These are phyloP conservation scores for Chaunax sp. DNA, from an alignment of 2,797 vertebrate species.

Conservation along the genomic window DNA sequence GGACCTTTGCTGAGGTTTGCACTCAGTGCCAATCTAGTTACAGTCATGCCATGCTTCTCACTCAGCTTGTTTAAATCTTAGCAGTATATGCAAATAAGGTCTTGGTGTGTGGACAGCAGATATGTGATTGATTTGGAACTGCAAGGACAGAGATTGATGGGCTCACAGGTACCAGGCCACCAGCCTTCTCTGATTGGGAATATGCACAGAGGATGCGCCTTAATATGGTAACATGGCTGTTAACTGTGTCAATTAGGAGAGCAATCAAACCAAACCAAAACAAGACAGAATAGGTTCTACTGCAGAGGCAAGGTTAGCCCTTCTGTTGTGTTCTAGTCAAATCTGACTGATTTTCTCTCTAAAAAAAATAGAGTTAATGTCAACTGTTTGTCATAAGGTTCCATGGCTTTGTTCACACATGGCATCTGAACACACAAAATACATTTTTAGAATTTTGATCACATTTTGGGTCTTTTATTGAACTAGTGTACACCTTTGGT, in stretches of 20 bases:
- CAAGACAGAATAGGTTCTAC: slow-evolving; percentile 14
- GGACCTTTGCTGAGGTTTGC: no score
- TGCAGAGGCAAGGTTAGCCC: no score
- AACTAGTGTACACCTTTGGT: no score
- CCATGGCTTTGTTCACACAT: no score
- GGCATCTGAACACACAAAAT: no score
- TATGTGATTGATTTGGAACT: slow-evolving; percentile 58
- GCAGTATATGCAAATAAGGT: not conserved
- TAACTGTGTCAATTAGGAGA: slow-evolving; percentile 46
- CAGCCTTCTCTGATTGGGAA: slow-evolving; percentile 28
- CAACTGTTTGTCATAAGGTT: no score
- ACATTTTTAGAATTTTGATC: no score
- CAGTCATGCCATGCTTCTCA: slow-evolving; percentile 7
- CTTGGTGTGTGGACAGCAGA: not conserved
- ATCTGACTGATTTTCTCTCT: no score
- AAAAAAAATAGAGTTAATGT: no score
- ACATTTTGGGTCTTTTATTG: no score
- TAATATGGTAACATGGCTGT: slow-evolving; percentile 48
- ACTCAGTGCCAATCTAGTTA: slow-evolving; percentile 18
- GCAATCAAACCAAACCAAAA: slow-evolving; percentile 41
- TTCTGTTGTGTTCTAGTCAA: no score
- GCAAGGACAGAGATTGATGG: slow-evolving; percentile 54
- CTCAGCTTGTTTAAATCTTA: slow-evolving; percentile 30
- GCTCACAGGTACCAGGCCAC: slow-evolving; percentile 32
- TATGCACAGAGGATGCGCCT: slow-evolving; percentile 29